Conservation (phyloP, 2,888 invertebrate genomes). For the Cryptophagus acutangulus region DNA sequence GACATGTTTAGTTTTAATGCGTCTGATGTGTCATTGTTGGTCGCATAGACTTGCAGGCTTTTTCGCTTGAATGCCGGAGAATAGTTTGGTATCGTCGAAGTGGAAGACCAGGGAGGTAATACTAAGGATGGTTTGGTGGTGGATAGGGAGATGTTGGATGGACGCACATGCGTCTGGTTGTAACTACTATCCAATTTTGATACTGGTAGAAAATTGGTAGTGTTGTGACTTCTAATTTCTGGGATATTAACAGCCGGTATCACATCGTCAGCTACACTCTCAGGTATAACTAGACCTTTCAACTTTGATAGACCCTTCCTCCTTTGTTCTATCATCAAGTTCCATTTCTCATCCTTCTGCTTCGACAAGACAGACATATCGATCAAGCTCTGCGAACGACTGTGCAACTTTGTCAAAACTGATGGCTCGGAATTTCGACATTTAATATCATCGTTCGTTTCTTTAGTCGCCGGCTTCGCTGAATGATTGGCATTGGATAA, state of each 20-base stretch:
- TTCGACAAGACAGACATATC: constrained; percentile 43
- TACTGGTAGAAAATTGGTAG: constrained; percentile 34
- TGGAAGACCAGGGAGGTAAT: constrained; percentile 41
- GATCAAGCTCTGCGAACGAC: constrained; percentile 51
- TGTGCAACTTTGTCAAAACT: constrained; percentile 35
- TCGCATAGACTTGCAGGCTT: constrained; percentile 61
- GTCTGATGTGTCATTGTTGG: too few relatives aligned
- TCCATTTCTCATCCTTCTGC: constrained; percentile 53
- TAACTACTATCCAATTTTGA: constrained; percentile 24
- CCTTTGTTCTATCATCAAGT: constrained; percentile 74
- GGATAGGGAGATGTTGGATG: constrained; percentile 12
- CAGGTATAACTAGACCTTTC: constrained; percentile 84
- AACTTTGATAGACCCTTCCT: constrained; percentile 78
- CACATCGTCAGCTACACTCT: constrained; percentile 49
- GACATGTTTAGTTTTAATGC: neutral
- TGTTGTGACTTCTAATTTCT: constrained; percentile 65
- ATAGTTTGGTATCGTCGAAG: constrained; percentile 64
- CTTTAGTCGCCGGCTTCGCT: constrained; percentile 20
- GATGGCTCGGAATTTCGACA: constrained; percentile 20
- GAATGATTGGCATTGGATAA: neutral
- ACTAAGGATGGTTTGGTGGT: constrained; percentile 29
- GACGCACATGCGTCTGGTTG: constrained; percentile 20
- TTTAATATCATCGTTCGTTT: constrained; percentile 25
- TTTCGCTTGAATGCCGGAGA: constrained; percentile 78
- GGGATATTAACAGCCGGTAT: constrained; percentile 72